Percentiles rank a stretch among this genome's conserved stretches.
phyloP scores from a whole-genome alignment of 2,797 vertebrate genomes.

The Acanthurus tractus region DNA sequence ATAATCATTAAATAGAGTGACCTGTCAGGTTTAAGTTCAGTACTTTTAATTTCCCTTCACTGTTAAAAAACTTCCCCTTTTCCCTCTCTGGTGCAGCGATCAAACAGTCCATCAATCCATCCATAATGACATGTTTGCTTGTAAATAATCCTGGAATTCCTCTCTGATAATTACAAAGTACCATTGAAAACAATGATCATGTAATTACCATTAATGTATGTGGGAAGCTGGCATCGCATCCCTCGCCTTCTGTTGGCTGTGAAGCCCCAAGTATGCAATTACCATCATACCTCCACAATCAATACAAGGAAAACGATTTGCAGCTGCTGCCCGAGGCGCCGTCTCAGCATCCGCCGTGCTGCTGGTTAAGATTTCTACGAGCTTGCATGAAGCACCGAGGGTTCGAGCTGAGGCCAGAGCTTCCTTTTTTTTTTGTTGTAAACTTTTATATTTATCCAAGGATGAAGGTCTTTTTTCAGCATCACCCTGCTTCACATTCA shows the following conservation, averaged over 20 bases:
- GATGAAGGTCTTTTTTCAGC: conserved; percentile 12
- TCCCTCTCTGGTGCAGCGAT: background rate
- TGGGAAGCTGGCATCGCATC: background rate
- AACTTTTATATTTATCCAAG: conserved; percentile 16
- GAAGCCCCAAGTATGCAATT: conserved; percentile 24
- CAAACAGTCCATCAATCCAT: background rate
- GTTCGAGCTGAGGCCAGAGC: conserved; percentile 16
- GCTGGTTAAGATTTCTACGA: conserved; percentile 16
- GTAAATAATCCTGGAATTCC: background rate
- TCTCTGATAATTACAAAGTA: conserved; percentile 1
- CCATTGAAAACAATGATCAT: background rate
- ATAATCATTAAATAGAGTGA: background rate
- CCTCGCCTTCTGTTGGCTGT: conserved; percentile 16
- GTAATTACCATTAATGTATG: background rate
- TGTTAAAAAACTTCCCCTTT: background rate
- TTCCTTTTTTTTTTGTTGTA: background rate
- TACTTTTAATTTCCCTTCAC: background rate
- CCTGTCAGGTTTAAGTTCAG: background rate
- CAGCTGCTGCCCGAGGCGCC: background rate
- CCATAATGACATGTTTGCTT: background rate
- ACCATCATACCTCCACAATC: background rate
- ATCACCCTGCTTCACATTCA: conserved; percentile 7
- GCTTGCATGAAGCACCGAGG: background rate
- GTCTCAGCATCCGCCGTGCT: background rate
- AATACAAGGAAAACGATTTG: background rate